A percentile compares a stretch with the other conserved stretches of the same genome.
phyloP scores from a whole-genome alignment of 1,140 invertebrate species.

The Magallana ariakensis region DNA sequence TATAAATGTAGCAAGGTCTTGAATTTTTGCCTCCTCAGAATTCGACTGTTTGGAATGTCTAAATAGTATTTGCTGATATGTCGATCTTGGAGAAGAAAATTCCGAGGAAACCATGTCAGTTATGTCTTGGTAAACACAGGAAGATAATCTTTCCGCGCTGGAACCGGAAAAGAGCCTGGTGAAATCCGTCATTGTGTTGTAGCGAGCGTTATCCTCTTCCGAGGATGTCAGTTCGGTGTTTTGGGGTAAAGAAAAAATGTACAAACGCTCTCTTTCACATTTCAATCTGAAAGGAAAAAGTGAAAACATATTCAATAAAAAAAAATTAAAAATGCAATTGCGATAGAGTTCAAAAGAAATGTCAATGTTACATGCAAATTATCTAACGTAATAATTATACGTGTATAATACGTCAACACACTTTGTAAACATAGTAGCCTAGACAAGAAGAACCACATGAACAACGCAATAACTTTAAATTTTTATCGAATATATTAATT shows the following conservation, averaged over 20 bases:
- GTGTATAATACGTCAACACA: no score
- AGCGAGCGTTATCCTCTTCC: background rate
- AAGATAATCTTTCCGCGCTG: background rate
- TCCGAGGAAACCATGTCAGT: background rate
- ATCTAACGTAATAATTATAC: no score
- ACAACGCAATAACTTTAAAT: no score
- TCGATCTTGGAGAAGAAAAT: background rate
- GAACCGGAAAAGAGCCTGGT: background rate
- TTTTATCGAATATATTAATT: no score
- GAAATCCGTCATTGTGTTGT: background rate
- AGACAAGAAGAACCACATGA: no score
- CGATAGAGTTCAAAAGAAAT: no score
- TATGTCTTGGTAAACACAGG: constrained; percentile 19
- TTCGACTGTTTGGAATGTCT: background rate
- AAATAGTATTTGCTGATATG: constrained; percentile 11
- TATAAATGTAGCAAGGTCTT: no score
- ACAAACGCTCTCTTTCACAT: background rate
- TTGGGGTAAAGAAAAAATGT: background rate
- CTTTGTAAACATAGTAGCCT: no score
- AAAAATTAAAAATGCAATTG: no score
- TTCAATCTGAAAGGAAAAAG: background rate
- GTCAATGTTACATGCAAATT: no score
- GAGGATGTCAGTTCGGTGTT: background rate
- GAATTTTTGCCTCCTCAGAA: no score
- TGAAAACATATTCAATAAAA: no score